These are phyloP conservation scores for Asteroscopus sphinx DNA, from an alignment of 2,888 invertebrate genomes.

Conservation along the genomic window DNA sequence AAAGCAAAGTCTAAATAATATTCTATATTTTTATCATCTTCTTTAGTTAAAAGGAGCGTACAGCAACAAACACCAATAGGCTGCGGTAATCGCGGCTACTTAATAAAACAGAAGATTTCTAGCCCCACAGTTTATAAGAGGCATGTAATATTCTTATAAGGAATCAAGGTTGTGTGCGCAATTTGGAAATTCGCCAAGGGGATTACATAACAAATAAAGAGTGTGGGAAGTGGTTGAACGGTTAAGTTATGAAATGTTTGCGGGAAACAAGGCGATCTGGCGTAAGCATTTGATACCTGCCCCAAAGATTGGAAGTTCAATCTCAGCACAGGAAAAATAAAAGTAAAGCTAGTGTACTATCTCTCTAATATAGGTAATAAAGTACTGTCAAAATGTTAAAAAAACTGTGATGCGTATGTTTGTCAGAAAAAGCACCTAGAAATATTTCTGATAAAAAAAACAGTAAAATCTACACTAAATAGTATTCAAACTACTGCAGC, in stretches of 20 bases:
- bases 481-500: no score
- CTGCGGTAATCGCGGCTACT: not conserved
- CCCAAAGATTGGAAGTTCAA: no score
- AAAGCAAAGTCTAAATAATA: no score
- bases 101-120: conserved; percentile 9
- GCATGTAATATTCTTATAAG: conserved; percentile 31
- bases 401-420: no score
- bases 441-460: no score
- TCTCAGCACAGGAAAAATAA: no score
- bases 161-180: conserved; percentile 44
- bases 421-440: no score
- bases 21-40: not conserved
- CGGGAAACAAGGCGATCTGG: not conserved
- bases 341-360: no score
- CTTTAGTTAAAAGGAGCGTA: conserved; percentile 13
- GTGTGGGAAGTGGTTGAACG: not conserved
- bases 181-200: conserved; percentile 56
- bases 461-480: no score
- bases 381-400: no score
- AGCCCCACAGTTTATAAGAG: conserved; percentile 17
- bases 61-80: not conserved
- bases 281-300: no score
- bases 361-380: no score
- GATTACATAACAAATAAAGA: conserved; percentile 50
- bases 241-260: conserved; percentile 2